These are phyloP conservation scores for Gymnocephalus cernua DNA, from an alignment of 2,113 vertebrate species.

Conservation along the genomic window DNA sequence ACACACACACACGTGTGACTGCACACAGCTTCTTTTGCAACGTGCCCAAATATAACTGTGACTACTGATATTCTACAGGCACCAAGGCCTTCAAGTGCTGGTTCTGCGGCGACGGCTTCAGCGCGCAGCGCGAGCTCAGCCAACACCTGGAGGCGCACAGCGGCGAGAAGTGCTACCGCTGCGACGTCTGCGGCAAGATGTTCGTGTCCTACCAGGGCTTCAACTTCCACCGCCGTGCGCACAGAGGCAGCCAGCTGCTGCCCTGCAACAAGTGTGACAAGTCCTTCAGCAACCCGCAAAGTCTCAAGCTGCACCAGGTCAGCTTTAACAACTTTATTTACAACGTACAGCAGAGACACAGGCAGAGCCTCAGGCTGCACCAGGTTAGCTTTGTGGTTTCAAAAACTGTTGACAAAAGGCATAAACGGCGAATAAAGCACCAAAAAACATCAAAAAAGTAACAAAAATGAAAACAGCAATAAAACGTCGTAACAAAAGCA, in stretches of 20 bases:
- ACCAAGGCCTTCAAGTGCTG: constrained; percentile 72
- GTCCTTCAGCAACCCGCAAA: constrained; percentile 69
- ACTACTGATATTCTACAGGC: too few relatives aligned
- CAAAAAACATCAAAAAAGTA: too few relatives aligned
- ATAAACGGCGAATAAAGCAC: too few relatives aligned
- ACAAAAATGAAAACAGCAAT: too few relatives aligned
- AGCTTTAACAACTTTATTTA: too few relatives aligned
- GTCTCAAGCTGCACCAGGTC: constrained; percentile 70
- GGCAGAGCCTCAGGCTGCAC: too few relatives aligned
- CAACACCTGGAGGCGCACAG: constrained; percentile 54
- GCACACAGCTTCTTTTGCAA: too few relatives aligned
- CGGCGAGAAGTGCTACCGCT: constrained; percentile 68
- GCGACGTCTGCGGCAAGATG: constrained; percentile 66
- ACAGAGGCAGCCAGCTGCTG: constrained; percentile 46
- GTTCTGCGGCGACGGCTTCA: constrained; percentile 73
- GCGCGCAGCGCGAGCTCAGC: constrained; percentile 33
- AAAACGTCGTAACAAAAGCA: too few relatives aligned
- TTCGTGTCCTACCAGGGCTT: constrained; percentile 75
- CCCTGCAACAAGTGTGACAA: constrained; percentile 65
- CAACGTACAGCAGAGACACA: too few relatives aligned
- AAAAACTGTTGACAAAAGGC: too few relatives aligned
- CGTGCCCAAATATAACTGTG: fast-evolving
- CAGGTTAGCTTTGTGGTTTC: too few relatives aligned
- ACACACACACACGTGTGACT: too few relatives aligned
- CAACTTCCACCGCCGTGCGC: constrained; percentile 65